Evolutionary conservation across 2,797 vertebrate genomes (phyloP), one percentile per base, ranked within the genome.

Genomic region (Steatocranus sp.): DNA sequence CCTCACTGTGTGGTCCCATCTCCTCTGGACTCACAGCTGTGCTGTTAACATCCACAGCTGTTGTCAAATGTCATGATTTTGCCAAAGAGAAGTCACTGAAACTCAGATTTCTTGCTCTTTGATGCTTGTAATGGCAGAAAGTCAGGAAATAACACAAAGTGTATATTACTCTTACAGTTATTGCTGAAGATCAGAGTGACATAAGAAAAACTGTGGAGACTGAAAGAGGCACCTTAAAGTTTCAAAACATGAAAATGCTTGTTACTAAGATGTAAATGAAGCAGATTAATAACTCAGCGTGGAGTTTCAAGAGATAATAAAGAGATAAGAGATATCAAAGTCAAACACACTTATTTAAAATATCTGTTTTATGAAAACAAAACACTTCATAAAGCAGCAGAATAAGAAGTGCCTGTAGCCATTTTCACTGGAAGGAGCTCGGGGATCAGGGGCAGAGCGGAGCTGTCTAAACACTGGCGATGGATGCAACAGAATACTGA

Each of bases 391-490:
- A 53, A 38, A 76, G 34, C 49, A 25, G 14, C n/a, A 53, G 49
- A 76, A 76, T 36, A 36, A 53, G 41, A 73, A 73, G 25, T 12
- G 66, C 66, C 41, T n/a, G 10, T 48, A 73, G 41, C 23, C 41
- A 7, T 43, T 87, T 77, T 70, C 6, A 18, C 11, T 80, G 79
- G 41, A 77, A 66, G 46, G 8, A 63, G 25, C 78, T 74, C 9
- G 2, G 82, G 83, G 82, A 58, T 78, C 81, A 78, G 86, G 85
- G 73, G 76, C 75, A 41, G 85, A 84, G 82, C n/a, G 48, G 81
- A 18, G 32, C 84, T 89, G 88, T 90, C 88, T 79, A 93, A 93
- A 92, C 86, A 87, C 84, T 86, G 87, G 83, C 75, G 87, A 86
- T 76, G 79, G 75, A 87, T 89, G 87, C 84, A 81, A 86, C 46